Conservation (phyloP, 2,888 invertebrate genomes). For the Leptinotarsa haldemani region DNA sequence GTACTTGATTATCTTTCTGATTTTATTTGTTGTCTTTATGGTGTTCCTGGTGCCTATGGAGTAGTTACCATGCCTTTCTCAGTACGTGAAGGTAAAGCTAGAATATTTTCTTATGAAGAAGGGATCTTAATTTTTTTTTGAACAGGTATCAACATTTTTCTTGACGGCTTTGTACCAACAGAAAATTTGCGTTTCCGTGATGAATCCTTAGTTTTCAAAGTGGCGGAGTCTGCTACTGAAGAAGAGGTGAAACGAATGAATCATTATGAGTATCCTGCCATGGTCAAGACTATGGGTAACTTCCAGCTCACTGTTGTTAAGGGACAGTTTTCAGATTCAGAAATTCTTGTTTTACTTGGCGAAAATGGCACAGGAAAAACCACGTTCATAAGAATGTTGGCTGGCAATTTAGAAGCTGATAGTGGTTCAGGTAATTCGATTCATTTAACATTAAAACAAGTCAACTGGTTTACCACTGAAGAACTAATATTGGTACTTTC, state of each 20-base stretch:
- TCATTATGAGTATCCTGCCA: slow-evolving; percentile 94
- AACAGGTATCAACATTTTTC: slow-evolving; percentile 96
- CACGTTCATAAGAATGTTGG: slow-evolving; percentile 98
- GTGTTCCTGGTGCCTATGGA: slow-evolving; percentile 98
- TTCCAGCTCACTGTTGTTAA: slow-evolving; percentile 84
- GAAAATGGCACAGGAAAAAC: slow-evolving; percentile 99
- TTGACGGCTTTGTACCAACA: slow-evolving; percentile 99
- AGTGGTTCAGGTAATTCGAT: slow-evolving; percentile 72
- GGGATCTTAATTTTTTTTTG: not conserved
- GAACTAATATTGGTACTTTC: too few species aligned
- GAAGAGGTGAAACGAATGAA: slow-evolving; percentile 98
- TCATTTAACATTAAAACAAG: too few species aligned
- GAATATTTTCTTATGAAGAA: not conserved
- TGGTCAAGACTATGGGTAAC: slow-evolving; percentile 85
- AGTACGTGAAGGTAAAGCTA: slow-evolving; percentile 90
- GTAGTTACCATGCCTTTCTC: slow-evolving; percentile 99
- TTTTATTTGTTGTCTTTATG: slow-evolving; percentile 98
- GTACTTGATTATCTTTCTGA: slow-evolving; percentile 98
- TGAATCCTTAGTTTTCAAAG: slow-evolving; percentile 96
- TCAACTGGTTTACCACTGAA: too few species aligned
- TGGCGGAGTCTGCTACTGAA: slow-evolving; percentile 96
- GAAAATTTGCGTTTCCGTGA: slow-evolving; percentile 99
- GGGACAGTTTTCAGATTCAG: slow-evolving; percentile 98
- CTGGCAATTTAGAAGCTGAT: slow-evolving; percentile 94
- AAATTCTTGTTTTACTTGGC: slow-evolving; percentile 95